A percentile compares a stretch with the other conserved stretches of the same genome.
Conservation (phyloP, 2,113 vertebrate species). For the Megaleporinus macrocephalus region DNA sequence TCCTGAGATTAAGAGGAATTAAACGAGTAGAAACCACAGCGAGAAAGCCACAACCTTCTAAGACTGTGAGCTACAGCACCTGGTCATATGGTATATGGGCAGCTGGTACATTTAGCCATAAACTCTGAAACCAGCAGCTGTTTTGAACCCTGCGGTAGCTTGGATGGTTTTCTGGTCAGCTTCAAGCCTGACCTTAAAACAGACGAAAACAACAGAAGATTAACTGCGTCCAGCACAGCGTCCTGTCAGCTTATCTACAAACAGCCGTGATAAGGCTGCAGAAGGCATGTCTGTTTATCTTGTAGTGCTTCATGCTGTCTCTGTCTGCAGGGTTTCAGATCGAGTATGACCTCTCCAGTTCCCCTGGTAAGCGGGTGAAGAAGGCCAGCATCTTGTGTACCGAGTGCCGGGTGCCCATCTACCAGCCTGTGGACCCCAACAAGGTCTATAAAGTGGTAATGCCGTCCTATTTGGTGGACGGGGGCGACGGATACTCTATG, state of each 20-base stretch:
- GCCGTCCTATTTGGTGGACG: conserved; percentile 80
- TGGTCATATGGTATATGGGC: background rate
- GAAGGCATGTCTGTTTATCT: background rate
- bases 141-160: background rate
- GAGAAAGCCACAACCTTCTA: background rate
- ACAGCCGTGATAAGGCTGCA: background rate
- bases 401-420: conserved; percentile 83
- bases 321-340: conserved; percentile 82
- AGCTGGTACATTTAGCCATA: background rate
- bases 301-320: too few species aligned
- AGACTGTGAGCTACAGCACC: background rate
- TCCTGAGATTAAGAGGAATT: background rate
- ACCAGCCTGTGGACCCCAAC: conserved; percentile 75
- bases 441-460: conserved; percentile 81
- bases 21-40: background rate
- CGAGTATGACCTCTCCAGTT: conserved; percentile 80
- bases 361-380: conserved; percentile 73
- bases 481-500: conserved; percentile 88
- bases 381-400: conserved; percentile 84
- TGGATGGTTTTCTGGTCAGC: background rate
- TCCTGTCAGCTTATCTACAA: background rate
- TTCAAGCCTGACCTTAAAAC: background rate
- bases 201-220: background rate
- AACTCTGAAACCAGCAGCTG: background rate
- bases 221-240: background rate